Percentiles rank a stretch among this genome's conserved stretches.
These are phyloP conservation scores for Leistus spinibarbis DNA, from an alignment of 2,888 invertebrate genomes.

Conservation along the genomic window DNA sequence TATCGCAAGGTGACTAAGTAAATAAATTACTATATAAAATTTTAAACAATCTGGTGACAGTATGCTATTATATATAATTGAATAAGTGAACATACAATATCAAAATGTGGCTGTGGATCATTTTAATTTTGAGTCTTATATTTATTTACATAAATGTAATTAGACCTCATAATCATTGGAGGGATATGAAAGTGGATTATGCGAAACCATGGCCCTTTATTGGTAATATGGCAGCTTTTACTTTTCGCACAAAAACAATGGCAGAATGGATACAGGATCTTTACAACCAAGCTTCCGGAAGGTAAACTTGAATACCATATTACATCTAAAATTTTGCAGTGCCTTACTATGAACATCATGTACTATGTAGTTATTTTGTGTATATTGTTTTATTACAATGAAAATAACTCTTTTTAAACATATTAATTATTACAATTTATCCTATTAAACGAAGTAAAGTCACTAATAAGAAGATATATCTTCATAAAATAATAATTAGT, in stretches of 20 bases:
- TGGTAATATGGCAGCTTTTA: constrained; percentile 10
- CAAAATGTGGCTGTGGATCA: constrained; percentile 15
- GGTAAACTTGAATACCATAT: constrained; percentile 12
- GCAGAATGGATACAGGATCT: constrained; percentile 1
- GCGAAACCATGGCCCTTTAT: constrained; percentile 16
- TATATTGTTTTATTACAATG: no score
- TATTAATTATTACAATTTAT: no score
- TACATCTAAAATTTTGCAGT: background rate
- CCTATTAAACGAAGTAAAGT: no score
- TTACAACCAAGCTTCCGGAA: constrained; percentile 2
- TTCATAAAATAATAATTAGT: no score
- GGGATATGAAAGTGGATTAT: constrained; percentile 14
- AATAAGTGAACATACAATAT: background rate
- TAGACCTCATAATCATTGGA: constrained; percentile 23
- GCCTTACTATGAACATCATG: no score
- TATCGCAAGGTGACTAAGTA: no score
- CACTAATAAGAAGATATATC: no score
- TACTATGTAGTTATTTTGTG: no score
- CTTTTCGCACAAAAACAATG: background rate
- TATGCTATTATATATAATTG: background rate
- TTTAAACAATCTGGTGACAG: background rate
- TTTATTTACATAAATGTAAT: constrained; percentile 11
- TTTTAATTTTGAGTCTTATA: constrained; percentile 1
- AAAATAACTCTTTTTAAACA: no score
- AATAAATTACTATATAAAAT: no score